Base-by-base conservation (phyloP, 1,140 invertebrate species). In the Caenorhabditis tropicalis region DNA sequence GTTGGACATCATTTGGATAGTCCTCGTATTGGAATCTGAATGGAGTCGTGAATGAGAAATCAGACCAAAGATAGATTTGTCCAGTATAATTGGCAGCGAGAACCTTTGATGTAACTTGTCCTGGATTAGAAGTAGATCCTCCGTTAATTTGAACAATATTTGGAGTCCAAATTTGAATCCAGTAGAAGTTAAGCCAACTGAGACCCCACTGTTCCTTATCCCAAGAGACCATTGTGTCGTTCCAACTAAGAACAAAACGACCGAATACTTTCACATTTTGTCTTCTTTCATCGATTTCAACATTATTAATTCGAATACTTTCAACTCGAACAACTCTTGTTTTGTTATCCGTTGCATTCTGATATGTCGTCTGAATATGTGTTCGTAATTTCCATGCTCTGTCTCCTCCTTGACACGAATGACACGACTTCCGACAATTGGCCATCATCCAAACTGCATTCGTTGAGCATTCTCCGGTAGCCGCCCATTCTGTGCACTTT, bases 381-480 rank as follows among this genome's bases (percentile, higher is more conserved):
- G 81, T 84, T 15, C 90, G 86, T 12, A 91, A 81, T 70, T 91
- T 88, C 90, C 90, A 91, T 21, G 90, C 90, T 15, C 86, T 79
- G 82, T 91, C 91, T 9, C 90, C 90, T 9, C 90, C 90, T 51
- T 91, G 90, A 80, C 89, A 90, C 33, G 87, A 89, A 74, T 89
- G 89, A 86, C 89, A 90, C 0, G 89, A 90, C n/a, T 89, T 88
- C 24, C 89, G 79, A 53, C 89, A 90, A 79, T 90, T 90, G 27
- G 89, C 84, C 89, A 90, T 90, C 89, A 90, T 90, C 89, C 91
- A 91, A 36, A 90, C 89, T 10, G 90, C 90, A 84, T 91, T 91
- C 16, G 90, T 84, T 53, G 88, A 85, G 81, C 90, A 91, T 87
- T 91, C 90, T 53, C 90, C 90, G 84, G 91, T 89, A 49, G 88